Percentiles rank a stretch among this genome's conserved stretches.
These are phyloP conservation scores for Pseudochirops cupreus DNA, from an alignment of 2,797 vertebrate species.

Conservation along the genomic window DNA sequence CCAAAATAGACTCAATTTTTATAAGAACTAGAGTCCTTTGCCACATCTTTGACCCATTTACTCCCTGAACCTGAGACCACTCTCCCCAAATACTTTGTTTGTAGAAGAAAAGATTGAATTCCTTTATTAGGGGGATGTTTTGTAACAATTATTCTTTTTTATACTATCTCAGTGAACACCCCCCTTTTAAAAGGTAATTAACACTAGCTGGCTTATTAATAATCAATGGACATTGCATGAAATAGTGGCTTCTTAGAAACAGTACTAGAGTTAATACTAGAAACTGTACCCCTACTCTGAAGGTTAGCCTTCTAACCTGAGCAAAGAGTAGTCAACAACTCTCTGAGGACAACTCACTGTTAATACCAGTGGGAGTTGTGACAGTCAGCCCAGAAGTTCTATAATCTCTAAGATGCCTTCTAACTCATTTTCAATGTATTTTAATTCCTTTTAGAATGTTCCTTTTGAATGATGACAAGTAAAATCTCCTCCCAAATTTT, in stretches of 20 bases:
- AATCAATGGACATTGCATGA: not conserved
- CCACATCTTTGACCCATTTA: too few relatives aligned
- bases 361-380: too few relatives aligned
- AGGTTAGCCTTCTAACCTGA: not conserved
- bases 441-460: not conserved
- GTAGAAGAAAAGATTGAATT: not conserved
- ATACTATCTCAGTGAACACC: too few relatives aligned
- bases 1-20: not conserved
- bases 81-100: not conserved
- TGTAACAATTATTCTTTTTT: too few relatives aligned
- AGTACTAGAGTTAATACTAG: not conserved
- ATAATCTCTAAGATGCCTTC: not conserved
- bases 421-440: not conserved
- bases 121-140: not conserved
- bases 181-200: too few relatives aligned
- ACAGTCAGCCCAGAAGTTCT: not conserved
- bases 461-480: not conserved
- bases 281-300: not conserved
- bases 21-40: not conserved
- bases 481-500: not conserved
- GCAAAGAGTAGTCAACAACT: not conserved
- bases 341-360: not conserved
- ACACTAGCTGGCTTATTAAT: not conserved
- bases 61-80: not conserved
- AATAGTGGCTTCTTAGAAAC: not conserved